Evolutionary conservation across 1,140 invertebrate genomes (phyloP), one percentile per base, ranked within the genome.

Genomic region (Pseudomyrmex sp.): DNA sequence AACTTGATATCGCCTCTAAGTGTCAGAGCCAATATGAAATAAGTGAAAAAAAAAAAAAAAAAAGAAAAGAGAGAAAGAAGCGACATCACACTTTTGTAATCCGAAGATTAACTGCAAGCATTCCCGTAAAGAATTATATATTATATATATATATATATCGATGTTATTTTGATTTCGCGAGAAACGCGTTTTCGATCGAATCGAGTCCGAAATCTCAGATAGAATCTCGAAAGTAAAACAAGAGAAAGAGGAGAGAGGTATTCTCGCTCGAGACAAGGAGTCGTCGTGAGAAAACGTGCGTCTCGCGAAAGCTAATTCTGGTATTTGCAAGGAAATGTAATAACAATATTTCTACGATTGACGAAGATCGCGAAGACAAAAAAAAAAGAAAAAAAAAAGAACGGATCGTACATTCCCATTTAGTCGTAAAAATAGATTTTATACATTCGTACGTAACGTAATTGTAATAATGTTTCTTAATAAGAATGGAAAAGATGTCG

Each of bases 371-470:
- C 18, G 54, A 50, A 23, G 9, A 66, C 20, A 15, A 68, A 44
- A 23, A 56, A 56, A 23, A 46, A 50, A n/a, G 46, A 15, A 18
- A 50, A n/a, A 58, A 15, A 18, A 73, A 68, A 35, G 23, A 68
- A 83, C 87, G 86, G 89, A 89, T 89, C 89, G 88, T 90, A 89
- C 90, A 91, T 91, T 90, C 88, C 85, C 88, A 85, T 91, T 92
- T 92, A 91, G 90, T 91, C 90, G 84, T 92, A 92, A 86, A 83
- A 66, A 62, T 48, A 84, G 84, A 90, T 93, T 93, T 93, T 93
- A 93, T 93, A 93, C 93, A 93, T 93, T 93, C 92, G 90, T 93
- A 93, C 90, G 87, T 92, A 35, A 91, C 80, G 76, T 91, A 90
- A 90, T 90, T 88, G 86, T 90, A 90, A 35, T 89, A 89, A 89